phyloP scores from a whole-genome alignment of 2,113 vertebrate species.

The Cisticola juncidis region DNA sequence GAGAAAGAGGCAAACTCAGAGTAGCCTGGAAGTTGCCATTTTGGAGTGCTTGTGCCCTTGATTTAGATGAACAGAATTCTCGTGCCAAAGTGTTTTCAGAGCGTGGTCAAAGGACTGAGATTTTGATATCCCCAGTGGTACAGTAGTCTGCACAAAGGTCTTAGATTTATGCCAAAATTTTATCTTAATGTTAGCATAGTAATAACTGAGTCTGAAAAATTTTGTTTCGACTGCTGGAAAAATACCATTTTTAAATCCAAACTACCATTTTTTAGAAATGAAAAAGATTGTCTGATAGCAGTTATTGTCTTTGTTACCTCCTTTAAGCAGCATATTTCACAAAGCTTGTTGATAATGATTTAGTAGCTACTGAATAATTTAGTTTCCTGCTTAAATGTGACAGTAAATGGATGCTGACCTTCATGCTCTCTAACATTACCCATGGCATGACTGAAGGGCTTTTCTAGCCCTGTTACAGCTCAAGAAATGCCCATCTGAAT shows the following conservation, averaged over 20 bases:
- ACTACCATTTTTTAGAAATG: background rate
- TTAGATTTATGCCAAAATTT: background rate
- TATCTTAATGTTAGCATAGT: background rate
- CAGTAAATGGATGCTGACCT: constrained; percentile 19
- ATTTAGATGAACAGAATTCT: background rate
- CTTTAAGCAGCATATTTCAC: background rate
- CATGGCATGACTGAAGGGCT: background rate
- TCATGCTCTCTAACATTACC: background rate
- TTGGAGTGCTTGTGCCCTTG: background rate
- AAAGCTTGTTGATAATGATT: background rate
- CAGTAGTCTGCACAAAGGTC: background rate
- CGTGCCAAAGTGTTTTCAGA: background rate
- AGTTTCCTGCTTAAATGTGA: background rate
- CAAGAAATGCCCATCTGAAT: background rate
- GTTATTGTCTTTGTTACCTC: background rate
- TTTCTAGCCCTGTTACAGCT: background rate
- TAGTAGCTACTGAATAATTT: constrained; percentile 21
- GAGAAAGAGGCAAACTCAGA: background rate
- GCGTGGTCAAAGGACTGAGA: background rate
- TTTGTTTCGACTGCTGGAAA: background rate
- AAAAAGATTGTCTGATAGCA: background rate
- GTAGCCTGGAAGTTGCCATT: background rate
- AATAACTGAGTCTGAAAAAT: background rate
- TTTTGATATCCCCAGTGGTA: background rate
- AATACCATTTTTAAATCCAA: background rate